Evolutionary conservation across 2,888 invertebrate genomes (phyloP), one percentile per base, ranked within the genome.

Genomic region (Meta bourneti): DNA sequence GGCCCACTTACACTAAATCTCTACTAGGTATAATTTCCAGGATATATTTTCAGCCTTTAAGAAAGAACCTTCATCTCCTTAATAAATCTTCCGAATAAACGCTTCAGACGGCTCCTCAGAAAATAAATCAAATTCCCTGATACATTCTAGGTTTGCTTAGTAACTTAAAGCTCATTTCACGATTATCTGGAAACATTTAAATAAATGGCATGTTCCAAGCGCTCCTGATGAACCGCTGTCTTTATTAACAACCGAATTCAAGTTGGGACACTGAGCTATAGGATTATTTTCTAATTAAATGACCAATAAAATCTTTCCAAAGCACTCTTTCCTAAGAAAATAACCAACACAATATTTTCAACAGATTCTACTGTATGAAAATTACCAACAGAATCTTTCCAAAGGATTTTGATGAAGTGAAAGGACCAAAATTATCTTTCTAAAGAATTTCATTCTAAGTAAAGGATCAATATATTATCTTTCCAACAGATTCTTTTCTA

Each of bases 361-460:
- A 34, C 1, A 34, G 1, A 34, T 34, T 34, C 34, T 34, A 34
- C 4, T 34, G 34, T 34, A 34, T 34, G 34, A 4, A 34, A 34
- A 34, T 2, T 1, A 34, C 34, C 1, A 34, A 34, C 34, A 34
- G 34, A 34, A 34, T 34, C 34, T 34, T 34, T 34, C 34, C 34
- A 34, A 34, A 34, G 34, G 34, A 34, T 34, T 34, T 4, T 34
- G 4, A 2, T 34, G 1, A 34, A 34, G 20, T 74, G 51, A 84
- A 75, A 70, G 51, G 52, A 86, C 70, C 77, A 78, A 86, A 86
- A 86, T 86, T 70, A 78, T 70, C 69, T 86, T 86, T 34, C 34
- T n/a, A 34, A 34, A 34, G 34, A 4, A 34, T 34, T 34, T 34
- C 34, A 34, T 34, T 34, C 34, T 34, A 34, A 34, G 34, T 2